Conservation (phyloP, 2,888 invertebrate species). For the Patella ulyssiponensis region DNA sequence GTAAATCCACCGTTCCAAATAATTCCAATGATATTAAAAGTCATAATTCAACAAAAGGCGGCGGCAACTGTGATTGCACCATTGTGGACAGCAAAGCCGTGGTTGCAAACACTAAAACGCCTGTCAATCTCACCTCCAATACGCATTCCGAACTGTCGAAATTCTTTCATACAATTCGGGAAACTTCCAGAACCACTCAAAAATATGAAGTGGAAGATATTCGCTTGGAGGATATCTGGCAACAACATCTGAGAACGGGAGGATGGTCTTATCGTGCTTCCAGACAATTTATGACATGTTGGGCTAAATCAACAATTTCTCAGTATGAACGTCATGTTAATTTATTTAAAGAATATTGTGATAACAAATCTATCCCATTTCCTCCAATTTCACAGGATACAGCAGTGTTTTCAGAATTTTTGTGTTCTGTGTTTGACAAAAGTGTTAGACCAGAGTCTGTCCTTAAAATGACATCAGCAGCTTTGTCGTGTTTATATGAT, state of each 20-base stretch:
- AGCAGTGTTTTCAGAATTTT: slow-evolving; percentile 2
- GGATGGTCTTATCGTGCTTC: neutral
- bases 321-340: neutral
- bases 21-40: neutral
- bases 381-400: neutral
- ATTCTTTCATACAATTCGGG: neutral
- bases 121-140: neutral
- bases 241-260: neutral
- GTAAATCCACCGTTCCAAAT: slow-evolving; percentile 17
- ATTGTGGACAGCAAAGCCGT: neutral
- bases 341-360: neutral
- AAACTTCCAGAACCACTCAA: neutral
- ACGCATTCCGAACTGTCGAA: neutral
- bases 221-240: slow-evolving; percentile 17
- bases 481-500: neutral
- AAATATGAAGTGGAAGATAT: slow-evolving; percentile 14
- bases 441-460: neutral
- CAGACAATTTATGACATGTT: neutral
- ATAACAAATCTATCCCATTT: neutral
- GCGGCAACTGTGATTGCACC: slow-evolving; percentile 3
- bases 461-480: slow-evolving; percentile 9
- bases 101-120: neutral
- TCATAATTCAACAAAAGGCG: neutral
- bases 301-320: slow-evolving; percentile 3
- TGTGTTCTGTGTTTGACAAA: slow-evolving; percentile 6